phyloP scores from a whole-genome alignment of 2,797 vertebrate species.

The Clamator glandarius region DNA sequence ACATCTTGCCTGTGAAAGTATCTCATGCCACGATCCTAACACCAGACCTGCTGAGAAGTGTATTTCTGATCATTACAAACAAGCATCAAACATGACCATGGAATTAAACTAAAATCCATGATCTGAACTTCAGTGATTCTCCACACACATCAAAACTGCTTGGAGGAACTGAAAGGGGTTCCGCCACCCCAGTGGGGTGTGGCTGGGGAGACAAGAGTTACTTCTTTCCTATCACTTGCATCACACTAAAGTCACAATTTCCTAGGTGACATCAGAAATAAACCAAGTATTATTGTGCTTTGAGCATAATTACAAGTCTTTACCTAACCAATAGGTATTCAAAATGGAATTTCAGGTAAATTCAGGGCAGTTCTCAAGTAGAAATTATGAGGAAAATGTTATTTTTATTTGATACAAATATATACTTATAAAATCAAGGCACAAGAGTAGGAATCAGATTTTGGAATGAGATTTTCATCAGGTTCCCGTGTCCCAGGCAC shows the following conservation, averaged over 20 bases:
- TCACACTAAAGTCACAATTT: neutral
- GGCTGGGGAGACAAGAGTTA: neutral
- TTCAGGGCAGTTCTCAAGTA: neutral
- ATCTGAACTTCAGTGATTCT: neutral
- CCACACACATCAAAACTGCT: neutral
- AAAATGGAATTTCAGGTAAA: slow-evolving; percentile 19
- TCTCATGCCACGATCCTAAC: neutral
- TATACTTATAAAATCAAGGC: neutral
- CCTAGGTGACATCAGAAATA: neutral
- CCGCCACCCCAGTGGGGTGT: neutral
- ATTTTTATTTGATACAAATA: neutral
- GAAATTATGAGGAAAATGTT: neutral
- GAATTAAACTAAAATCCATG: neutral
- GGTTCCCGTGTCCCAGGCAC: slow-evolving; percentile 31
- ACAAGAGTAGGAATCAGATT: neutral
- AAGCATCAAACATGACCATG: neutral
- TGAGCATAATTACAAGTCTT: neutral
- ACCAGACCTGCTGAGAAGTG: neutral
- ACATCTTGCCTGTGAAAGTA: neutral
- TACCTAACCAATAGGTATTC: neutral
- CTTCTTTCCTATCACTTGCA: neutral
- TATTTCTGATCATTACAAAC: neutral
- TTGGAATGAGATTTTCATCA: slow-evolving; percentile 16
- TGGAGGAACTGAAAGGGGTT: neutral
- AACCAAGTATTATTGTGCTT: neutral